phyloP scores from a whole-genome alignment of 2,113 vertebrate genomes.

The Ceyx margarethae region DNA sequence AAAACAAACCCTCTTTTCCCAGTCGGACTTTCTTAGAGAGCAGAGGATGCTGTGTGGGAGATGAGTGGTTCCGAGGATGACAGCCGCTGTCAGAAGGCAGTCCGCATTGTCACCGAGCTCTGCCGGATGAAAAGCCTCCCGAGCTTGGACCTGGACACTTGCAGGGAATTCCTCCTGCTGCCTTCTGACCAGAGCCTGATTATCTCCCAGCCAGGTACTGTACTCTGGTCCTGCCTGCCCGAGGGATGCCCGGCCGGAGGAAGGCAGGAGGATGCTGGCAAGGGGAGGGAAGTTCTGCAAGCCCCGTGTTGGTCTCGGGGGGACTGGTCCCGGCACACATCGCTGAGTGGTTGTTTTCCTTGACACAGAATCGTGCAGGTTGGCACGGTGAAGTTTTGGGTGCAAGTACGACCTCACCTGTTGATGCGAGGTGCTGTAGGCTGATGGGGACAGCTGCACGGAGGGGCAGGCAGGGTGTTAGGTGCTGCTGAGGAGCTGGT shows the following conservation, averaged over 20 bases:
- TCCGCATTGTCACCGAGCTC: slow-evolving; percentile 67
- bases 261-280: neutral
- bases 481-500: neutral
- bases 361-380: neutral
- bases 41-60: slow-evolving; percentile 66
- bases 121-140: slow-evolving; percentile 68
- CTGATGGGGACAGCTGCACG: rapidly evolving
- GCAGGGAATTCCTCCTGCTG: slow-evolving; percentile 70
- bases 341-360: neutral
- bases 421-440: neutral
- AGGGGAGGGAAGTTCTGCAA: neutral
- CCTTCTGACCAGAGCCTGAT: slow-evolving; percentile 68
- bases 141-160: slow-evolving; percentile 67
- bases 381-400: neutral
- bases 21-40: neutral
- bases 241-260: neutral
- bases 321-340: rapidly evolving
- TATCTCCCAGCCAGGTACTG: slow-evolving; percentile 73
- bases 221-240: neutral
- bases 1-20: neutral
- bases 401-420: neutral
- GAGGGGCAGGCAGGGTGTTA: neutral
- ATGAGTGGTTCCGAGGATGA: slow-evolving; percentile 67
- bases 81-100: slow-evolving; percentile 66
- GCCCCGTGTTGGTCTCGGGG: rapidly evolving